Percentiles rank a stretch among this genome's conserved stretches.
phyloP scores from a whole-genome alignment of 2,888 invertebrate genomes.

The Tanaodytes sp. region DNA sequence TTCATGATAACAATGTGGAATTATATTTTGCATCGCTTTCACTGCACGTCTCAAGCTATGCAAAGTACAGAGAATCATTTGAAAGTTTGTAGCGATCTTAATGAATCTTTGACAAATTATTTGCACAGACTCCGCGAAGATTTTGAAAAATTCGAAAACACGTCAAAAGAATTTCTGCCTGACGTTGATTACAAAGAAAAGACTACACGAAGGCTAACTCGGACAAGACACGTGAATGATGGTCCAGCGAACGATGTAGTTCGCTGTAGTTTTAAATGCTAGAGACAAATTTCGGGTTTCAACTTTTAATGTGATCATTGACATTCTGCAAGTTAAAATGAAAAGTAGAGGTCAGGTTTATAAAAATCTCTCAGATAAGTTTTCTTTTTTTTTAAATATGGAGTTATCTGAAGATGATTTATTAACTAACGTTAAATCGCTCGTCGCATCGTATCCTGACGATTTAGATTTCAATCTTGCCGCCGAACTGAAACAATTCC shows the following conservation, averaged over 20 bases:
- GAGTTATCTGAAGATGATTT: neutral
- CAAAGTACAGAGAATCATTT: conserved; percentile 13
- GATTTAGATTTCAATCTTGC: neutral
- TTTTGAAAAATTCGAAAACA: neutral
- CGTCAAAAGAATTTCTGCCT: neutral
- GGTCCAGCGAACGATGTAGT: neutral
- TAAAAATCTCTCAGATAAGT: neutral
- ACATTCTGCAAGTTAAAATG: neutral
- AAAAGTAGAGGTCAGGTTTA: neutral
- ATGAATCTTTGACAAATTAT: conserved; percentile 6
- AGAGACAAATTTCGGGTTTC: neutral
- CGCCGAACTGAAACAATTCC: neutral
- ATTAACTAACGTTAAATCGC: neutral
- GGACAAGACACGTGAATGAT: neutral
- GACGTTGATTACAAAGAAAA: neutral
- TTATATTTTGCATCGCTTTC: conserved; percentile 19
- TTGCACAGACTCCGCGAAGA: too few relatives aligned
- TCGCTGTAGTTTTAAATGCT: neutral
- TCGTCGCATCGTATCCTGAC: neutral
- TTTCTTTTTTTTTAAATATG: neutral
- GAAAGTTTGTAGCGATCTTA: neutral
- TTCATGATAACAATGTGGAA: conserved; percentile 33
- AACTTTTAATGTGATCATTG: neutral
- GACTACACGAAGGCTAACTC: neutral
- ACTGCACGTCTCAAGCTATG: conserved; percentile 3